A percentile compares a stretch with the other conserved stretches of the same genome.
Conservation (phyloP, 2,888 invertebrate genomes). For the Eilema depressum region DNA sequence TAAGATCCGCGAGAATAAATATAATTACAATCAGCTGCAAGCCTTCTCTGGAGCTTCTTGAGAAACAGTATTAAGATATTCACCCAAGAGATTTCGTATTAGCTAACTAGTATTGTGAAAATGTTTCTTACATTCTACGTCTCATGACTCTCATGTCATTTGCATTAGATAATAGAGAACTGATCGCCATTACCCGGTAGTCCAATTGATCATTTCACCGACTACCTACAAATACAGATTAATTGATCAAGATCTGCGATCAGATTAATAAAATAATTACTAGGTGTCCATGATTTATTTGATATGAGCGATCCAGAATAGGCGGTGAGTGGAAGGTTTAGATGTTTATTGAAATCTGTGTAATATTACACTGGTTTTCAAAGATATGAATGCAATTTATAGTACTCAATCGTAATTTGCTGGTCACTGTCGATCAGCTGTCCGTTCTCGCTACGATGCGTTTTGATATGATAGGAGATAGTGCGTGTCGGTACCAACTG, state of each 20-base stretch:
- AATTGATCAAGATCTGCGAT: neutral
- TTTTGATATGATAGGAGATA: constrained; percentile 79
- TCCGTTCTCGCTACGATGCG: constrained; percentile 74
- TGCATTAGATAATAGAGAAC: neutral
- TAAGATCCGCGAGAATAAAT: neutral
- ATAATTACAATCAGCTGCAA: neutral
- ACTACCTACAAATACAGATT: neutral
- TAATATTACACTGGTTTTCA: neutral
- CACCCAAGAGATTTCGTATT: neutral
- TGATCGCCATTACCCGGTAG: neutral
- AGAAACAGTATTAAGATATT: neutral
- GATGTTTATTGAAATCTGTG: neutral
- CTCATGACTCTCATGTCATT: neutral
- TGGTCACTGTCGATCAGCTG: constrained; percentile 69
- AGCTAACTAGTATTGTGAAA: neutral
- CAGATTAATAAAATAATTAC: neutral
- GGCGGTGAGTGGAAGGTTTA: neutral
- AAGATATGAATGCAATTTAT: constrained; percentile 3
- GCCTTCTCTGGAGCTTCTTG: neutral
- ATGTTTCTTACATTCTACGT: neutral
- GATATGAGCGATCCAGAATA: neutral
- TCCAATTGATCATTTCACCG: neutral
- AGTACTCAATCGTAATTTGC: constrained; percentile 6
- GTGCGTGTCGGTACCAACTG: constrained; percentile 71
- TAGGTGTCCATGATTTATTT: neutral